Evolutionary conservation across 1,140 invertebrate species (phyloP), one percentile per base, ranked within the genome.

Genomic region (Aphelinus atriplicis): DNA sequence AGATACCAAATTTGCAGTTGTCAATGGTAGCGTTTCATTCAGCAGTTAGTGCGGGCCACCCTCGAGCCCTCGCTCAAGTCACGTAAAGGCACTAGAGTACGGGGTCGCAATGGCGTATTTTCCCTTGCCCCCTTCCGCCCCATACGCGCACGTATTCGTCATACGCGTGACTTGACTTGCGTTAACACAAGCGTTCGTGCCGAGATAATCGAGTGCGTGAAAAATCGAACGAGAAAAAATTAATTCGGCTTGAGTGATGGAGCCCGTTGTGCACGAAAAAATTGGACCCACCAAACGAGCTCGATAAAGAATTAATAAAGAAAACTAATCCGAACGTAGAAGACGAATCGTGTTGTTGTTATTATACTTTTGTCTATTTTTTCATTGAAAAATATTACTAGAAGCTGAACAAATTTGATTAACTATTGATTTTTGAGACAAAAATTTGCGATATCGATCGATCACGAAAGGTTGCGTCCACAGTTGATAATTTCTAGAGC

Each of bases 11-110:
- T 47, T 67, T 62, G 57, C 3, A n/a, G 65, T 46, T 9, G 42
- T 73, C 48, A 56, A 55, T 67, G 43, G 48, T 74, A 50, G 66
- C 58, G 50, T 70, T 75, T 75, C 63, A 75, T 75, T 66, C 53
- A 43, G 45, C 73, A 63, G 9, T 68, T 63, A 2, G 9, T 51
- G 42, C 48, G 45, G 26, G 47, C 58, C 9, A 10, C 55, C 55
- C 46, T 45, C 26, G 58, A 68, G 26, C 56, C 58, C 10, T 6
- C 55, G 45, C 46, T 45, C 26, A 51, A 68, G 57, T 68, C 65
- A 62, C 72, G 64, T 68, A 74, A 68, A 68, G n/a, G 64, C 47
- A 7, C 51, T 57, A 42, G 1, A 51, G 45, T 3, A 9, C 9
- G 5, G 3, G n/a, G 58, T 7, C 3, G 9, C 64, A 56, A 56